Conservation (phyloP, 2,113 vertebrate genomes). For the Chrysochloris asiatica region DNA sequence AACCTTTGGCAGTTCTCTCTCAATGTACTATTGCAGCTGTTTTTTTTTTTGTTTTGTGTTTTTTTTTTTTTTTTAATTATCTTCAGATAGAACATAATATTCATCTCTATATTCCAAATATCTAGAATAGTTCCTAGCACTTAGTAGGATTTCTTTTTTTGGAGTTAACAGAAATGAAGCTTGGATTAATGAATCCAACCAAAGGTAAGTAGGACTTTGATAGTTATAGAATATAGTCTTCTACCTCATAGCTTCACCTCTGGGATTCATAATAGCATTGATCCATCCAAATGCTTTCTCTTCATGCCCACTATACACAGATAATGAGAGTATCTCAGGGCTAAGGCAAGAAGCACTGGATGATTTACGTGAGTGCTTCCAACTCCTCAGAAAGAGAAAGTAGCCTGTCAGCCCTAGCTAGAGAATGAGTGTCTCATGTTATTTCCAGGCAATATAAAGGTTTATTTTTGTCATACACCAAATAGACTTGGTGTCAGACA, state of each 20-base stretch:
- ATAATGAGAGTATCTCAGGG: constrained; percentile 24
- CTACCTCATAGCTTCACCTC: not conserved
- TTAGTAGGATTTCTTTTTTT: not conserved
- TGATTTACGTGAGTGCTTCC: constrained; percentile 66
- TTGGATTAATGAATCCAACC: not conserved
- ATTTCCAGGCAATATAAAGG: constrained; percentile 61
- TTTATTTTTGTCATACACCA: constrained; percentile 73
- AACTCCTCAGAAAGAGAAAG: constrained; percentile 64
- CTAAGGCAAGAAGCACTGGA: not conserved
- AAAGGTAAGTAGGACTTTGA: not conserved
- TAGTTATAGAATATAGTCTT: not conserved
- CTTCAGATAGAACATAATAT: not conserved
- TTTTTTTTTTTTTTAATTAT: not conserved
- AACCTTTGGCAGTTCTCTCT: too few species aligned
- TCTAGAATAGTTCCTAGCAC: not conserved
- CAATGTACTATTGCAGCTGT: too few species aligned
- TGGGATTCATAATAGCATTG: not conserved
- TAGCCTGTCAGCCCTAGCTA: constrained; percentile 48
- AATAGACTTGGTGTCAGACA: constrained; percentile 53
- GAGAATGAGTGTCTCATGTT: constrained; percentile 59
- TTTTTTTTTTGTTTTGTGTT: not conserved
- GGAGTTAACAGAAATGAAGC: not conserved
- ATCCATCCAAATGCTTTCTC: constrained; percentile 4
- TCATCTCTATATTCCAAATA: not conserved
- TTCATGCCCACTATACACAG: not conserved